These are phyloP conservation scores for Drosophila diplacantha DNA, from an alignment of 2,888 invertebrate species.

Conservation along the genomic window DNA sequence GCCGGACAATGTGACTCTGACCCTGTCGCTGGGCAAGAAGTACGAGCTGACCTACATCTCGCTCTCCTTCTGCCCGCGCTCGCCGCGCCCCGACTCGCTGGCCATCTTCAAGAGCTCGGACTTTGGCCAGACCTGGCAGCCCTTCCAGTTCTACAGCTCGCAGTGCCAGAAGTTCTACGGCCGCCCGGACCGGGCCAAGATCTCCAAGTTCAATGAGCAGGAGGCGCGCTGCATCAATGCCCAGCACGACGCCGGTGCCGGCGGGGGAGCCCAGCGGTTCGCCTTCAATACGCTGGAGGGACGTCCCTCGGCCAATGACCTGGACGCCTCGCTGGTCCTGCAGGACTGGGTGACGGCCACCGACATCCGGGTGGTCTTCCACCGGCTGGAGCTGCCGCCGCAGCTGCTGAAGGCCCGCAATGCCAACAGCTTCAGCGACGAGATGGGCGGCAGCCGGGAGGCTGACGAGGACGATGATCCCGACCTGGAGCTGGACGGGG, in stretches of 20 bases:
- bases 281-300: conserved; percentile 99
- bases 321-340: conserved; percentile 98
- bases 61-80: conserved; percentile 94
- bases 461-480: conserved; percentile 47
- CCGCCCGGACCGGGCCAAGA: conserved; percentile 90
- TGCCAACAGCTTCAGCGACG: conserved; percentile 74
- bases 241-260: conserved; percentile 81
- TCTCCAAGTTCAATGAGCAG: conserved; percentile 97
- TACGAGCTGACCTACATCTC: conserved; percentile 99
- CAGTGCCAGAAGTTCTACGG: conserved; percentile 95
- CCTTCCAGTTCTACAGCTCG: conserved; percentile 98
- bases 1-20: conserved; percentile 95
- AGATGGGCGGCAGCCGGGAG: conserved; percentile 75
- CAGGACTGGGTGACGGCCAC: conserved; percentile 99
- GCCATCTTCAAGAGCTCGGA: conserved; percentile 98
- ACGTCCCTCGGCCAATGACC: conserved; percentile 95
- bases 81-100: conserved; percentile 96
- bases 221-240: conserved; percentile 98
- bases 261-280: conserved; percentile 84
- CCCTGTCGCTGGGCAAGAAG: conserved; percentile 95
- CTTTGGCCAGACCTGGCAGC: conserved; percentile 97
- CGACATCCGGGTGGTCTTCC: conserved; percentile 96
- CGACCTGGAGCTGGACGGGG: conserved; percentile 52
- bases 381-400: conserved; percentile 88
- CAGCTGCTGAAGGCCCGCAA: conserved; percentile 69